phyloP scores from a whole-genome alignment of 2,888 invertebrate species.

The Volucella inanis region DNA sequence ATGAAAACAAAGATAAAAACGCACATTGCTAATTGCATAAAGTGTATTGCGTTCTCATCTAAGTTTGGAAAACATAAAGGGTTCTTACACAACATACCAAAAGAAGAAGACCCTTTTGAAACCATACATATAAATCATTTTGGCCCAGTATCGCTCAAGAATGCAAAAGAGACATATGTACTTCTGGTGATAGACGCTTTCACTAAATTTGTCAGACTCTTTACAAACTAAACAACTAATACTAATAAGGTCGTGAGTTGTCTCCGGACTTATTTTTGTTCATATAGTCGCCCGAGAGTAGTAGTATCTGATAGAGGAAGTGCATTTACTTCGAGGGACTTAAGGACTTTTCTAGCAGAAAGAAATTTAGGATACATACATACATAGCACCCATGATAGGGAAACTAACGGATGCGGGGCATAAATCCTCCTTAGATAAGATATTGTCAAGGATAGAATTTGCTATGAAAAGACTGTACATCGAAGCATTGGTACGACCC shows the following conservation, averaged over 20 bases:
- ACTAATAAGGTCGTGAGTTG: conserved; percentile 75
- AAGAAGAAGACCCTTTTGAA: conserved; percentile 76
- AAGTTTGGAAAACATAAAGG: conserved; percentile 72
- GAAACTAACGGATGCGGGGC: too few species aligned
- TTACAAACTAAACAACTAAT: conserved; percentile 31
- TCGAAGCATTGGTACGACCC: conserved; percentile 2
- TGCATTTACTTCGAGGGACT: too few species aligned
- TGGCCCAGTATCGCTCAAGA: conserved; percentile 48
- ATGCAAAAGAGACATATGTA: conserved; percentile 42
- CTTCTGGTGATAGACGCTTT: conserved; percentile 34
- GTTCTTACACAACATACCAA: conserved; percentile 76
- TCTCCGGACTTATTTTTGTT: conserved; percentile 3
- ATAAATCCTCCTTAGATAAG: conserved; percentile 3
- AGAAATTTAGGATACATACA: conserved; percentile 13
- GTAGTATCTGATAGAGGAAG: conserved; percentile 25
- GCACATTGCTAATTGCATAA: conserved; percentile 28
- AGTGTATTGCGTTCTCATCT: conserved; percentile 44
- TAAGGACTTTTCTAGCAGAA: neutral
- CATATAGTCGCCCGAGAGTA: conserved; percentile 7
- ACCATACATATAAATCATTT: conserved; percentile 59
- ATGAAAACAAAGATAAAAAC: too few species aligned
- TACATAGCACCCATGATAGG: conserved; percentile 25
- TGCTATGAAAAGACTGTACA: conserved; percentile 13
- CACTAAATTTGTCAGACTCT: conserved; percentile 51
- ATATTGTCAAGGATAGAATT: conserved; percentile 3